phyloP scores from a whole-genome alignment of 2,888 invertebrate species.

The Nemapogon koenigi region DNA sequence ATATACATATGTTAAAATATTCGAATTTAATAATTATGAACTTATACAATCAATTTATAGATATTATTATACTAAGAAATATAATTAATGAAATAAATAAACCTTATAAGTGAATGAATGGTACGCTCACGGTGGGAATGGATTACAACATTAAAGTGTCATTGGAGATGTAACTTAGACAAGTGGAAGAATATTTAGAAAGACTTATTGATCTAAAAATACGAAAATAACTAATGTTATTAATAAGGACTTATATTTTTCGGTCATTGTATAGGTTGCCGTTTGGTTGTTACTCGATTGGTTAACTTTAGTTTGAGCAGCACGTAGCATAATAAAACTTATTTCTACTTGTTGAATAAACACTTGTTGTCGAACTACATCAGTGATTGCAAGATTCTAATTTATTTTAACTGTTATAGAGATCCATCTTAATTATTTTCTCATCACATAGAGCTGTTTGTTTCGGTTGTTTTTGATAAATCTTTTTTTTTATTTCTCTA shows the following conservation, averaged over 20 bases:
- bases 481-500: too few relatives aligned
- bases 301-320: slow-evolving; percentile 18
- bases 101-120: slow-evolving; percentile 46
- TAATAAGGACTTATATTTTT: slow-evolving; percentile 51
- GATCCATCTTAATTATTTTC: background rate
- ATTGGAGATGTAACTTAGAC: slow-evolving; percentile 59
- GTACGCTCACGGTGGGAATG: slow-evolving; percentile 60
- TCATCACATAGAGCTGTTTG: too few relatives aligned
- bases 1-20: slow-evolving; percentile 67
- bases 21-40: slow-evolving; percentile 67
- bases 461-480: too few relatives aligned
- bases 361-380: slow-evolving; percentile 23
- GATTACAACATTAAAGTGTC: slow-evolving; percentile 61
- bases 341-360: slow-evolving; percentile 9
- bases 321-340: slow-evolving; percentile 2
- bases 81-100: slow-evolving; percentile 64
- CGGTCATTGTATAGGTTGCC: slow-evolving; percentile 32
- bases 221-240: slow-evolving; percentile 60
- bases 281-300: slow-evolving; percentile 17
- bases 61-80: slow-evolving; percentile 66
- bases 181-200: slow-evolving; percentile 64
- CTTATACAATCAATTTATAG: slow-evolving; percentile 66
- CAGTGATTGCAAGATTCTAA: slow-evolving; percentile 9
- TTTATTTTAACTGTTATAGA: background rate
- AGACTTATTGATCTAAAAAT: slow-evolving; percentile 64